phyloP scores from a whole-genome alignment of 1,140 invertebrate genomes.

The Telenomus remus region DNA sequence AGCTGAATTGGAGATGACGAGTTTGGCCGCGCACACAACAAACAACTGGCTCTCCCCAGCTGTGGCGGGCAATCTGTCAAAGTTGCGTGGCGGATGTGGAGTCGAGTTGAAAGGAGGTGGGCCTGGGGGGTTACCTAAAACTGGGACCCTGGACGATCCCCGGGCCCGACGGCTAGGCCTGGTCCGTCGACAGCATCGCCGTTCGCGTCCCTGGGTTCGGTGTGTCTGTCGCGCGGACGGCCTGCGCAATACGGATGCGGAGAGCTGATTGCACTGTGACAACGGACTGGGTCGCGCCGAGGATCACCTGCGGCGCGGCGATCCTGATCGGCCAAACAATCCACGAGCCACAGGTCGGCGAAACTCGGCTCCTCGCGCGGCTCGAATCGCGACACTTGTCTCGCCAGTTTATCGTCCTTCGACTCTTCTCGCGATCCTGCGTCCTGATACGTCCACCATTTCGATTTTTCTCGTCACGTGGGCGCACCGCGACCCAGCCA shows the following conservation, averaged over 20 bases:
- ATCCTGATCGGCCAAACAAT: neutral
- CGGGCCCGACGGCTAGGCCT: neutral
- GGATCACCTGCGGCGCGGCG: neutral
- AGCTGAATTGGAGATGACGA: too few relatives aligned
- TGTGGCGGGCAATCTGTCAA: too few relatives aligned
- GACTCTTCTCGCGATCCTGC: slow-evolving; percentile 69
- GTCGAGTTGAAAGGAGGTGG: too few relatives aligned
- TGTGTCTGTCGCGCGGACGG: slow-evolving; percentile 10
- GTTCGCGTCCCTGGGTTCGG: slow-evolving; percentile 34
- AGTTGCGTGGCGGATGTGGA: too few relatives aligned
- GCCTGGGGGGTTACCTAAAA: too few relatives aligned
- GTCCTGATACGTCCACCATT: slow-evolving; percentile 73
- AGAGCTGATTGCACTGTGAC: slow-evolving; percentile 54
- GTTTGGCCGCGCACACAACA: too few relatives aligned
- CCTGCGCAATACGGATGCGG: slow-evolving; percentile 59
- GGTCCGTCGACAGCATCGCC: slow-evolving; percentile 9
- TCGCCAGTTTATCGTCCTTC: slow-evolving; percentile 71
- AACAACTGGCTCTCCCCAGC: too few relatives aligned
- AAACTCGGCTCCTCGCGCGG: slow-evolving; percentile 37
- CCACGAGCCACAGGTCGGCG: neutral
- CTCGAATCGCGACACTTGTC: slow-evolving; percentile 54
- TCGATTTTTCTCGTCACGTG: slow-evolving; percentile 72
- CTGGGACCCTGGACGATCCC: neutral
- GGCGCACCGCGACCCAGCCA: slow-evolving; percentile 4
- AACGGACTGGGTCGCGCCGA: slow-evolving; percentile 41